Conservation (phyloP, 2,888 invertebrate species). For the Ceriagrion tenellum region DNA sequence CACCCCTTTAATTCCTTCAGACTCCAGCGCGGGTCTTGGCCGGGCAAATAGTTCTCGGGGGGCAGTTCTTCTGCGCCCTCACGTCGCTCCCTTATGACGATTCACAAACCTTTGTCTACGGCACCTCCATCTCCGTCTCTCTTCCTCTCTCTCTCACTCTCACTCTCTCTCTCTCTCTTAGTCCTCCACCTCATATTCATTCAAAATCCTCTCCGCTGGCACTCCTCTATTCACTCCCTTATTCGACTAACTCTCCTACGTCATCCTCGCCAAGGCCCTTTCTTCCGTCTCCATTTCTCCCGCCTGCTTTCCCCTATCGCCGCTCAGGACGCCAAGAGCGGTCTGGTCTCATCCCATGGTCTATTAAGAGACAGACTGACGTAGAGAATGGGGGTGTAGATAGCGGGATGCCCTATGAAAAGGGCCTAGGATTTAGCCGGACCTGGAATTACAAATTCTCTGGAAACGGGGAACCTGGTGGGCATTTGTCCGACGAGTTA, state of each 20-base stretch:
- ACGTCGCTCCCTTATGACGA: neutral
- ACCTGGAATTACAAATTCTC: constrained; percentile 5
- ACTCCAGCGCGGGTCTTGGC: neutral
- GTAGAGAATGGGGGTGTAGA: neutral
- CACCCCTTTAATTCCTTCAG: neutral
- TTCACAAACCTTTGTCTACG: constrained; percentile 45
- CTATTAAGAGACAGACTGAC: neutral
- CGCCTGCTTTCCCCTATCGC: neutral
- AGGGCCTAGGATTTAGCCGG: neutral
- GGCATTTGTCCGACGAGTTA: neutral
- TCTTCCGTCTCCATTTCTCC: neutral
- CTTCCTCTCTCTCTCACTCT: neutral
- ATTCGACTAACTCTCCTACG: neutral
- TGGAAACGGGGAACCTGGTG: neutral
- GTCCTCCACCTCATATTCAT: neutral
- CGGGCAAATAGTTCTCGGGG: neutral
- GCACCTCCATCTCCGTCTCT: neutral
- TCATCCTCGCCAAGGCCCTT: neutral
- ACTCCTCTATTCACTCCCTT: neutral
- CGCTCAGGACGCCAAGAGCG: neutral
- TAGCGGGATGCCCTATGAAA: neutral
- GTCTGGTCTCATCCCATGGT: neutral
- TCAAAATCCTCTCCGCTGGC: neutral
- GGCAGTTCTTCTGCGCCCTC: neutral
- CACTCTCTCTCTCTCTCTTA: neutral